These are phyloP conservation scores for Brachionus paranguensis DNA, from an alignment of 1,140 invertebrate species.

Conservation along the genomic window DNA sequence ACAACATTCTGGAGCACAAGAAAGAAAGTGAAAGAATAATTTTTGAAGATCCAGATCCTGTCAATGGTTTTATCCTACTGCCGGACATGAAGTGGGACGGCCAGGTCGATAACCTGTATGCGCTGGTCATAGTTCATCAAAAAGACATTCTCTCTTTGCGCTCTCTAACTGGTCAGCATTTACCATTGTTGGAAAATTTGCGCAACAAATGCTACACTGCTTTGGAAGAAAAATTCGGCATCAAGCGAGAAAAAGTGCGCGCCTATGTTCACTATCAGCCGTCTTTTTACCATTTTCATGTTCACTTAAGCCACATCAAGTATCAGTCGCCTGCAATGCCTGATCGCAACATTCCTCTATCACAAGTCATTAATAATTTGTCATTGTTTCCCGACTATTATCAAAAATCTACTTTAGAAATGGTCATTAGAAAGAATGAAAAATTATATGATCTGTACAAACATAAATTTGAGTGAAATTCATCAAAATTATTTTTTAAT, in stretches of 20 bases:
- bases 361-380: slow-evolving; percentile 83
- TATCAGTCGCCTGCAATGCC: slow-evolving; percentile 69
- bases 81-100: slow-evolving; percentile 93
- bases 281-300: slow-evolving; percentile 89
- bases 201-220: slow-evolving; percentile 66
- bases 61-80: slow-evolving; percentile 76
- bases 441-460: slow-evolving; percentile 47
- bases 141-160: slow-evolving; percentile 72
- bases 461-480: not conserved
- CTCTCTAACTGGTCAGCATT: slow-evolving; percentile 69
- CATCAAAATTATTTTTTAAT: not conserved
- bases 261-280: slow-evolving; percentile 89
- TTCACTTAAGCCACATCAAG: slow-evolving; percentile 80
- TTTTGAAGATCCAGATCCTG: slow-evolving; percentile 69
- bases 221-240: slow-evolving; percentile 71
- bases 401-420: slow-evolving; percentile 66
- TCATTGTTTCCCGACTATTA: slow-evolving; percentile 76
- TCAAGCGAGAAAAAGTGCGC: slow-evolving; percentile 67
- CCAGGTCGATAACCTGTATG: slow-evolving; percentile 68
- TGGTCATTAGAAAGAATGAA: slow-evolving; percentile 51
- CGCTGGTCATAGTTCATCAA: slow-evolving; percentile 71
- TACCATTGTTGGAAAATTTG: slow-evolving; percentile 77
- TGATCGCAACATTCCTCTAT: slow-evolving; percentile 77
- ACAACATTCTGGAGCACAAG: slow-evolving; percentile 86
- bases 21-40: slow-evolving; percentile 79